Evolutionary conservation across 2,797 vertebrate genomes (phyloP).

Genomic region (Oryzias dopingdopingensis): DNA sequence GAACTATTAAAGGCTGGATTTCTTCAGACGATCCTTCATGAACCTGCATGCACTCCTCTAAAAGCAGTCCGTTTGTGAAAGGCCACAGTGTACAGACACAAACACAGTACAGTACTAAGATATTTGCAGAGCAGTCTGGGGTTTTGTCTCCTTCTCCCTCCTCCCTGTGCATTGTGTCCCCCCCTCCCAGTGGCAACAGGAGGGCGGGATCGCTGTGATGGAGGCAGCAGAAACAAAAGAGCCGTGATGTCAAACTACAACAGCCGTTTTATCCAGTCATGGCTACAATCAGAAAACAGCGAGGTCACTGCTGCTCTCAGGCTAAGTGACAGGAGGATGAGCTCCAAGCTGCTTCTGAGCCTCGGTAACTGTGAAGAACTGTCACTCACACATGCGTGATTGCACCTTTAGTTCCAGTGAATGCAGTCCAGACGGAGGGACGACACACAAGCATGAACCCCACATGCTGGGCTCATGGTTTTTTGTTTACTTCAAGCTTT

Average conservation of each 20-base stretch:
- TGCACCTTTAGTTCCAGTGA: too few species aligned
- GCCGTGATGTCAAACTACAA: conserved; percentile 61
- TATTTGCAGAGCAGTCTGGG: conserved; percentile 29
- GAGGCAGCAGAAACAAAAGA: conserved; percentile 55
- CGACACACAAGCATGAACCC: too few species aligned
- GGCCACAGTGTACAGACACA: conserved; percentile 59
- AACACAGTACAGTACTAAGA: conserved; percentile 59
- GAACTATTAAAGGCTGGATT: conserved; percentile 28
- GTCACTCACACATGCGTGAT: too few species aligned
- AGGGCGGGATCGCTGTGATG: conserved; percentile 48
- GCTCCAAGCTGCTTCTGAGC: too few species aligned
- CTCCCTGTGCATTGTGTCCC: background rate
- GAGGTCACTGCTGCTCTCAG: conserved; percentile 21
- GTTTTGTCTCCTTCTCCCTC: conserved; percentile 25
- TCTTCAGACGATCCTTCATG: conserved; percentile 10
- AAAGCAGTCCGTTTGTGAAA: conserved; percentile 38
- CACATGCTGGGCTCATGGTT: too few species aligned
- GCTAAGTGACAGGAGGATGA: too few species aligned
- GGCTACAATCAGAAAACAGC: conserved; percentile 46
- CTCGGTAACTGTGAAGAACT: too few species aligned
- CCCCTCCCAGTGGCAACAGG: conserved; percentile 31
- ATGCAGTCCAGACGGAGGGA: too few species aligned
- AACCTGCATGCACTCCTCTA: conserved; percentile 36
- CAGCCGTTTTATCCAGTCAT: conserved; percentile 66
- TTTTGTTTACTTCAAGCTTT: too few species aligned